These are phyloP conservation scores for Chaetodon auriga DNA, from an alignment of 2,113 vertebrate species.

Conservation along the genomic window DNA sequence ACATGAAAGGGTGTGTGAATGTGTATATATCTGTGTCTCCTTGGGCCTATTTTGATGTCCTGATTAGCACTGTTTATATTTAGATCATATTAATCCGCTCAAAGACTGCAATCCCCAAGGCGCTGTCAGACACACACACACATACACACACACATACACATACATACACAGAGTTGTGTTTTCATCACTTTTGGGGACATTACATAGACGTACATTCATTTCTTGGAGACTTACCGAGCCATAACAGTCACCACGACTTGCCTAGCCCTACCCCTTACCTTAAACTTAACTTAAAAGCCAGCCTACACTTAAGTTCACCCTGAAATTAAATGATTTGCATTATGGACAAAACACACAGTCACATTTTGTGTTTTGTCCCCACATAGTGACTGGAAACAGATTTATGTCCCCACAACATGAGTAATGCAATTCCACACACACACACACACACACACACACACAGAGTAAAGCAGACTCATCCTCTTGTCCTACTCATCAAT, in stretches of 20 bases:
- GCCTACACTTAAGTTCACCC: too few relatives aligned
- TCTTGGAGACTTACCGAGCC: too few relatives aligned
- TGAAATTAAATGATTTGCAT: too few relatives aligned
- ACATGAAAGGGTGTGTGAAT: constrained; percentile 36
- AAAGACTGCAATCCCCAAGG: constrained; percentile 55
- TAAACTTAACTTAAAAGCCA: too few relatives aligned
- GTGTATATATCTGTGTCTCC: constrained; percentile 30
- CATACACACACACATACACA: constrained; percentile 23
- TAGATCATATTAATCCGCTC: constrained; percentile 64
- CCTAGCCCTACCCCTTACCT: too few relatives aligned
- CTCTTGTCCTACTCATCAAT: constrained; percentile 16
- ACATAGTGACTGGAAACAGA: too few relatives aligned
- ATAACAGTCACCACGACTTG: too few relatives aligned
- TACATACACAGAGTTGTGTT: background rate
- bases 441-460: constrained; percentile 7
- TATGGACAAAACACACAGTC: too few relatives aligned
- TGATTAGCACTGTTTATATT: constrained; percentile 76
- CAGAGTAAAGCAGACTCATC: background rate
- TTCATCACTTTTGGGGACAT: too few relatives aligned
- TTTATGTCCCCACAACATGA: too few relatives aligned
- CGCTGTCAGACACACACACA: constrained; percentile 16
- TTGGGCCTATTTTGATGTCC: constrained; percentile 59
- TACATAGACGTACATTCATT: too few relatives aligned
- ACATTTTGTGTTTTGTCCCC: too few relatives aligned
- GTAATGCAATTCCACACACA: constrained; percentile 7